Evolutionary conservation across 2,797 vertebrate species (phyloP), one percentile per base, ranked within the genome.

Genomic region (Helostoma temminkii): DNA sequence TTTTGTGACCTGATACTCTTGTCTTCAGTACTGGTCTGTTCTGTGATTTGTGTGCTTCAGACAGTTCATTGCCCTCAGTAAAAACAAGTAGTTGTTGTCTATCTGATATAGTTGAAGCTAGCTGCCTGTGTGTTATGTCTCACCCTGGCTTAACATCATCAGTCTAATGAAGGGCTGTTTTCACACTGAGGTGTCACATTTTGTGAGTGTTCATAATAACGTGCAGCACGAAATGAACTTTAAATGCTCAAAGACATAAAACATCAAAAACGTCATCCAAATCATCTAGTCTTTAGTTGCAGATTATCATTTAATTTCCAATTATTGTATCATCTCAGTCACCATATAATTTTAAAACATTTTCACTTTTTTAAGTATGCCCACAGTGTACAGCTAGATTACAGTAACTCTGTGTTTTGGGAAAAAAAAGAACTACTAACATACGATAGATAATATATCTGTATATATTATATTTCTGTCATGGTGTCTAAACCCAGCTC

Each of bases 101-200:
- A 6, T 61, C 61, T 26, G 12, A 41, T 6, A 16, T 10, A 46
- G 45, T n/a, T 48, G 36, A 61, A 50, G 55, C 21, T 61, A 71
- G 57, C 68, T 55, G 45, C 43, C 8, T 0, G 7, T 78, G 57
- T 65, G 61, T 70, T 61, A 15, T 21, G 45, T 68, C 45, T 74
- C 76, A 74, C 68, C 78, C 66, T 43, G 73, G 77, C 76, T 88
- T 92, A 72, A 91, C 87, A 76, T 46, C 5, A 49, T 67, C 58
- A 42, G 25, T 91, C 88, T 91, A 93, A 88, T 81, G 45, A 62
- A 14, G 53, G 25, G 22, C 77, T 63, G 70, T 74, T 87, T 82
- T 91, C 80, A 76, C 93, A 88, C 15, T 61, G 62, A 42, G 14
- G 28, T 84, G 92, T 74, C 59, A 83, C 81, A 93, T 92, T 88